Evolutionary conservation across 2,113 vertebrate species (phyloP).

Genomic region (Martes martes): DNA sequence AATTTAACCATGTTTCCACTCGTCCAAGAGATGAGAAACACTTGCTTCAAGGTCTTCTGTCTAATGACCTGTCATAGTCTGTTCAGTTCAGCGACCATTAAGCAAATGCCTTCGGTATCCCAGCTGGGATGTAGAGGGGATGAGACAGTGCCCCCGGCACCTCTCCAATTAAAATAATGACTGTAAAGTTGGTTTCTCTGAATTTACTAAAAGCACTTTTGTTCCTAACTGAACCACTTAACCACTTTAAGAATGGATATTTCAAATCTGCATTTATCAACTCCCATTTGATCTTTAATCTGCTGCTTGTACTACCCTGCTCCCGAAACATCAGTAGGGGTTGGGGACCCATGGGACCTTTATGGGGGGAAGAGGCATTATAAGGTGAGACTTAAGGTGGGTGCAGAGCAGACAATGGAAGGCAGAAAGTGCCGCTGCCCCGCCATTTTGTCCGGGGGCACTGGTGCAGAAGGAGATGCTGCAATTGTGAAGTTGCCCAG

Average conservation of each 20-base stretch:
- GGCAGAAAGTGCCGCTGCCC: neutral
- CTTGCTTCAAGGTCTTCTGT: neutral
- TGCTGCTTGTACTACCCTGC: neutral
- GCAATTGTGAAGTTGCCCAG: neutral
- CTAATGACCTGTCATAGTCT: neutral
- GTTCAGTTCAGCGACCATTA: neutral
- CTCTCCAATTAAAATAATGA: neutral
- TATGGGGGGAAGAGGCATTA: neutral
- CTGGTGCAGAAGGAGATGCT: neutral
- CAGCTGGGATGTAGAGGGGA: neutral
- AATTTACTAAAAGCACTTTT: neutral
- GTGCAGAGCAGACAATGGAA: neutral
- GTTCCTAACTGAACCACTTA: neutral
- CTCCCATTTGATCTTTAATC: neutral
- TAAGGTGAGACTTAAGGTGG: neutral
- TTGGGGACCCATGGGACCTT: neutral
- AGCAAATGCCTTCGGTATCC: neutral
- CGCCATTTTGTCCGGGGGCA: rapidly evolving
- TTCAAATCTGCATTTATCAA: neutral
- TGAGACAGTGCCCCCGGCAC: neutral
- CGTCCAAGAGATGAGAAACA: neutral
- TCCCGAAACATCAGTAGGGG: neutral
- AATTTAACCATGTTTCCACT: neutral
- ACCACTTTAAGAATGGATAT: neutral
- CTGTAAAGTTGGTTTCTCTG: neutral